A percentile compares a stretch with the other conserved stretches of the same genome.
Conservation (phyloP, 1,140 invertebrate species). For the Thrips palmi region DNA sequence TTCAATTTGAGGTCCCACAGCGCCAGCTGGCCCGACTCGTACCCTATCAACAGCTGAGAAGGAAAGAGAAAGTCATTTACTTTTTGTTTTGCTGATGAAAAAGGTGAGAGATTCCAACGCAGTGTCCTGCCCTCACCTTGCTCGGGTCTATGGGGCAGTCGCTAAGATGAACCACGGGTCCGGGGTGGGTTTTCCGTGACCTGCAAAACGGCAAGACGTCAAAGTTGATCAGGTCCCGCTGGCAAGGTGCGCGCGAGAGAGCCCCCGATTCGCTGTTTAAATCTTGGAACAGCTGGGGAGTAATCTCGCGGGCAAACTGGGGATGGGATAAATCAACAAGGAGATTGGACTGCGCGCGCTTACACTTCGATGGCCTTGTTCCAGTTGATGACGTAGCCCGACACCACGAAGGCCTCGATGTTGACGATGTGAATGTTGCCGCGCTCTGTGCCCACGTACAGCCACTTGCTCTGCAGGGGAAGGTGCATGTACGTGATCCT, state of each 20-base stretch:
- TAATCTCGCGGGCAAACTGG: too few relatives aligned
- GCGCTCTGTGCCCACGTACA: conserved; percentile 93
- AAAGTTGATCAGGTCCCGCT: too few relatives aligned
- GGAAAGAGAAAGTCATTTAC: conserved; percentile 5
- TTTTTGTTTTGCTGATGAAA: background rate
- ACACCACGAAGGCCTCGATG: conserved; percentile 87
- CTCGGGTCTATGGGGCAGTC: conserved; percentile 89
- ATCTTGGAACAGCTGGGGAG: too few relatives aligned
- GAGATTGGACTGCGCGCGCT: conserved; percentile 42
- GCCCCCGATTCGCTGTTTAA: background rate
- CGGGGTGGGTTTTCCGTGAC: conserved; percentile 85
- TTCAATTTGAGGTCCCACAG: conserved; percentile 86
- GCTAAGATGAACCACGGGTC: conserved; percentile 81
- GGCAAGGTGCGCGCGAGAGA: background rate
- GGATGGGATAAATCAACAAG: too few relatives aligned
- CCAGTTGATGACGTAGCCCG: conserved; percentile 99
- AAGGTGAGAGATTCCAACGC: background rate
- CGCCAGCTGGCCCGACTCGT: conserved; percentile 83
- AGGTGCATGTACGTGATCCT: conserved; percentile 87
- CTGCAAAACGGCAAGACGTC: conserved; percentile 34
- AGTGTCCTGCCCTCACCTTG: conserved; percentile 43
- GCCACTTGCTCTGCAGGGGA: conserved; percentile 94
- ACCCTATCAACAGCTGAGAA: conserved; percentile 84
- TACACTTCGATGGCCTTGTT: conserved; percentile 99
- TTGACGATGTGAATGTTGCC: conserved; percentile 97